Percentiles rank a stretch among this genome's conserved stretches.
phyloP scores from a whole-genome alignment of 2,888 invertebrate species.

The Tenthredo livida region DNA sequence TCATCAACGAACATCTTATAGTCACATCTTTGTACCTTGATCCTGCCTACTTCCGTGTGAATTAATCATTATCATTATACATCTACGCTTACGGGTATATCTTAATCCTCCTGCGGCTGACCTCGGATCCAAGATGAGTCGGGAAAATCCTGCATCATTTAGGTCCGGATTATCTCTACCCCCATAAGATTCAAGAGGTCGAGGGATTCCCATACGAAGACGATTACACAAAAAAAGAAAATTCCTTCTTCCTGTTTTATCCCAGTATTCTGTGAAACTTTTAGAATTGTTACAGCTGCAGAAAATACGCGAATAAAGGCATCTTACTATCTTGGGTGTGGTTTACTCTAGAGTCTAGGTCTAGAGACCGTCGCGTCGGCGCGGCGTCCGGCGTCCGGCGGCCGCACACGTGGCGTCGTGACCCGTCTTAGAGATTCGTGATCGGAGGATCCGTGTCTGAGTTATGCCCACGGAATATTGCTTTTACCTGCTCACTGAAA shows the following conservation, averaged over 20 bases:
- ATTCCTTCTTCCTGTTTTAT: not conserved
- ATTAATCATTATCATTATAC: conserved; percentile 5
- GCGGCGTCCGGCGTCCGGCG: conserved; percentile 57
- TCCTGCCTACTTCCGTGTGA: not conserved
- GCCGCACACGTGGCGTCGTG: conserved; percentile 74
- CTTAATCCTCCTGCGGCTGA: conserved; percentile 12
- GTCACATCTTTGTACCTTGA: not conserved
- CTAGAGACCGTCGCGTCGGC: conserved; percentile 13
- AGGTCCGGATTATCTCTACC: not conserved
- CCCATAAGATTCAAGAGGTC: not conserved
- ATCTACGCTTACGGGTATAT: not conserved
- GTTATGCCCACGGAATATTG: conserved; percentile 16
- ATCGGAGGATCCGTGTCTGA: conserved; percentile 35
- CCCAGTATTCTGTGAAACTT: not conserved
- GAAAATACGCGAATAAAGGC: not conserved
- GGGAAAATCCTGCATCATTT: not conserved
- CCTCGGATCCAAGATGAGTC: not conserved
- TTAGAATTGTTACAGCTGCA: not conserved
- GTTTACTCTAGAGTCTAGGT: conserved; percentile 35
- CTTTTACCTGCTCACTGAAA: not conserved
- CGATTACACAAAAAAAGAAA: not conserved
- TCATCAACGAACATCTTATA: not conserved
- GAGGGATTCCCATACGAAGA: too few relatives aligned
- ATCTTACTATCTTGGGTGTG: conserved; percentile 23
- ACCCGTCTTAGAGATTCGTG: conserved; percentile 65